Base-by-base conservation (phyloP, 92 coral and sea anemone species). In the Phenganax stokvisi region DNA sequence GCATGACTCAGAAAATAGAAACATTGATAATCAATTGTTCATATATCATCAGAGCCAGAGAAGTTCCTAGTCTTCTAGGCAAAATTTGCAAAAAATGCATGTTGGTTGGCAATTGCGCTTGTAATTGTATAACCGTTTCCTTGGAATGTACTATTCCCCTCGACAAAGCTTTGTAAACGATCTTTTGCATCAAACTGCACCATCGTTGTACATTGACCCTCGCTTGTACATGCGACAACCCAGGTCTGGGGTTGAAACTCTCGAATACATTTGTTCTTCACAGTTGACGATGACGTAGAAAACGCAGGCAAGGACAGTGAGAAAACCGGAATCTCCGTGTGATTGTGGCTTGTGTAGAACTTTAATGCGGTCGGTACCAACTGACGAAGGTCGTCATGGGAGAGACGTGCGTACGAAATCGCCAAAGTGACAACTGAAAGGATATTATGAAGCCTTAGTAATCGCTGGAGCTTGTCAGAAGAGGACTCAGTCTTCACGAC, bases 241-340 rank as follows among this genome's bases (percentile, higher is more conserved):
- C 83, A 79, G 16, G 74, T 65, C 69, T 79, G 83, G 7, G 83
- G 74, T 28, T 79, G 83, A 54, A 79, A 63, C 74, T 79, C 58
- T 0, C 62, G 73, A 60, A 79, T 83, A 47, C 97, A 87, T 79
- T 87, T 84, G 44, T 87, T 86, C 85, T 96, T 96, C 60, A 96
- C 85, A 11, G 88, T 85, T 54, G 92, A 86, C 51, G 90, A 89
- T 37, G 99, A 86, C 4, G 99, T 82, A 2, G 96, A 87, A 83
- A 88, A 96, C 6, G 99, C 92, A 13, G 92, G 99, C 17, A 96
- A 89, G 9, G 99, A 92, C 71, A 96, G 82, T 0, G 99, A 96
- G 84, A 96, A 96, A 37, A 90, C 71, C 16, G 99, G 97, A 30
- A 88, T 92, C 17, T 80, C 81, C 7, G 56, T 65, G 29, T 87